Evolutionary conservation across 2,797 vertebrate genomes (phyloP), one percentile per base, ranked within the genome.

Genomic region (Coranthus polyacanthus): DNA sequence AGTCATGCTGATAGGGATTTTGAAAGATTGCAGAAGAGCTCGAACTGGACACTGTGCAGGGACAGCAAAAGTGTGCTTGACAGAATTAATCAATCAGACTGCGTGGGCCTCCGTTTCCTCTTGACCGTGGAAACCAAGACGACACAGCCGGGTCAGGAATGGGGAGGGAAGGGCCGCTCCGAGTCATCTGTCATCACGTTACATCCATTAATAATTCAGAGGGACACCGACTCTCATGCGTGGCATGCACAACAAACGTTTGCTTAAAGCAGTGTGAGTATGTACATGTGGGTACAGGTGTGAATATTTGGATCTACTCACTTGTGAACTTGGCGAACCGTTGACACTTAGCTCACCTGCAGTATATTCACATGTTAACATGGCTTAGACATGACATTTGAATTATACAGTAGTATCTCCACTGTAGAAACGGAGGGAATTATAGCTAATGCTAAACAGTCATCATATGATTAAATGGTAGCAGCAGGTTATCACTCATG

Each of bases 41-140:
- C 55, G 46, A 78, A 52, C 62, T 43, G 37, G 61, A 85, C 84
- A 64, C 87, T 84, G 47, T 81, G 77, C 79, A 61, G 75, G 55
- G 89, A 85, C 88, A 80, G 89, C 88, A 86, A 60, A 91, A 93
- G 75, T 73, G 69, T 60, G 65, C 46, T 88, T 94, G 93, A 85
- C 85, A 89, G 74, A 76, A 75, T 75, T 76, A 86, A 91, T 93
- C 85, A 78, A 75, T 81, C 81, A 68, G 55, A 68, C 70, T 50
- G 79, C 72, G 43, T 42, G 39, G 67, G 68, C 66, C 70, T 69
- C 45, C 21, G 8, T 87, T 78, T 88, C 78, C 38, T 56, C 55
- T 78, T 78, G 68, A 85, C 79, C 70, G 43, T 73, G 80, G 86
- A 86, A 89, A 85, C 82, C 80, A 77, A 87, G 81, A 83, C 46